Base-by-base conservation (phyloP, 2,888 invertebrate genomes). In the Drosophila barbarae region DNA sequence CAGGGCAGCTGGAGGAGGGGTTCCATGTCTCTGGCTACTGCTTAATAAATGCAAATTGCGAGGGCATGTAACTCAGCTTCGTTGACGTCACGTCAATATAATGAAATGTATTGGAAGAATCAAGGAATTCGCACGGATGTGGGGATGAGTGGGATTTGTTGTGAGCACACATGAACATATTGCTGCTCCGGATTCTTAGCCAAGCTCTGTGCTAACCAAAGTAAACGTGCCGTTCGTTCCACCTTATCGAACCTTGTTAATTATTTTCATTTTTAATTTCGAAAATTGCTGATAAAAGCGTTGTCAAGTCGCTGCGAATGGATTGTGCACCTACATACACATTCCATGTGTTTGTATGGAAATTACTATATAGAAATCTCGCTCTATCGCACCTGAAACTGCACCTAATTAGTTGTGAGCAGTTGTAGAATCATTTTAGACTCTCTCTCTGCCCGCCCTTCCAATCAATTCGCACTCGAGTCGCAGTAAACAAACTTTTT, bases 61-160 rank as follows among this genome's bases (percentile, higher is more conserved):
- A 36, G 30, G 26, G 15, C 26, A 10, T 47, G 51, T 23, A 47
- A 52, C 41, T 28, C 12, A 52, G 41, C 47, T 36, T 1, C 39
- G 9, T 42, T 67, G 52, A 68, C 60, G 67, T 67, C 69, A 67
- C 21, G n/a, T 36, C 35, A 28, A n/a, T 6, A 8, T 12, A 41
- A 15, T 35, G 64, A 26, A n/a, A 10, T 30, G 63, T 26, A 60
- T 30, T 30, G 56, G 32, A 54, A 42, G 30, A 58, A 68, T 72
- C 53, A 32, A 15, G 53, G 58, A 64, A 73, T 72, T 68, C 28
- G 44, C 59, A 32, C 57, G 23, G 44, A 44, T 63, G 47, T 56
- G 59, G 46, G 67, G 32, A 7, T 21, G 21, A 9, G 3, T 15
- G 23, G 8, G 4, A 35, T 12, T 28, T 5, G 12, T 13, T 3